A percentile compares a stretch with the other conserved stretches of the same genome.
These are phyloP conservation scores for Catocala sponsa DNA, from an alignment of 2,888 invertebrate genomes.

Conservation along the genomic window DNA sequence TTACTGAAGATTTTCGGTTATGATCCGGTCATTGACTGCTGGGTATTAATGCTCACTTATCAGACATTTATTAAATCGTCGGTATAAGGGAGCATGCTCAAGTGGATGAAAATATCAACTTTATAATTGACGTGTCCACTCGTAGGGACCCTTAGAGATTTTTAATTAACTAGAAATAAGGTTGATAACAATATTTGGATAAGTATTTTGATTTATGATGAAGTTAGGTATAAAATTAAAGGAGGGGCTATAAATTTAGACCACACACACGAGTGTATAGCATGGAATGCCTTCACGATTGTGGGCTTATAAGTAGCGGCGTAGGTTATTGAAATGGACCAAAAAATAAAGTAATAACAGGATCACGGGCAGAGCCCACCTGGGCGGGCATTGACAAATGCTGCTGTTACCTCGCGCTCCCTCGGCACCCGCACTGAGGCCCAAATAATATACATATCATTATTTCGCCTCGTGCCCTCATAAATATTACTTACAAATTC, in stretches of 20 bases:
- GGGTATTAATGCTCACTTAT: conserved; percentile 77
- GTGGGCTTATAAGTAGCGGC: conserved; percentile 58
- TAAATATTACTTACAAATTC: conserved; percentile 83
- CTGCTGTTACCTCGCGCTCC: conserved; percentile 65
- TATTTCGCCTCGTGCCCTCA: conserved; percentile 77
- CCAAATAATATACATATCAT: conserved; percentile 86
- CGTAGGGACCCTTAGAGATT: conserved; percentile 33
- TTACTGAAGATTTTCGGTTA: conserved; percentile 86
- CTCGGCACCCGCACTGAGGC: conserved; percentile 64
- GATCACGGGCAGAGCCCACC: conserved; percentile 75
- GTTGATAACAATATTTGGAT: conserved; percentile 6
- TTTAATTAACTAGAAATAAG: conserved; percentile 32
- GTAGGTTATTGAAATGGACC: conserved; percentile 74
- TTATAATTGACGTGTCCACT: conserved; percentile 57
- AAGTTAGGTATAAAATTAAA: conserved; percentile 18
- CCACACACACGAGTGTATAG: conserved; percentile 50
- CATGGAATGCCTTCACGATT: conserved; percentile 45
- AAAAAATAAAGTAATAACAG: conserved; percentile 80
- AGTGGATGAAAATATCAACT: conserved; percentile 57
- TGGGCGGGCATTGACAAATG: conserved; percentile 83
- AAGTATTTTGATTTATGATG: conserved; percentile 3
- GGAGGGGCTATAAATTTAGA: conserved; percentile 21
- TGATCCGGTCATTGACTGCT: conserved; percentile 86
- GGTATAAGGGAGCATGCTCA: conserved; percentile 58
- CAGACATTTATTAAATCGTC: conserved; percentile 78